Conservation (phyloP, 2,113 vertebrate genomes). For the Anolis carolinensis region DNA sequence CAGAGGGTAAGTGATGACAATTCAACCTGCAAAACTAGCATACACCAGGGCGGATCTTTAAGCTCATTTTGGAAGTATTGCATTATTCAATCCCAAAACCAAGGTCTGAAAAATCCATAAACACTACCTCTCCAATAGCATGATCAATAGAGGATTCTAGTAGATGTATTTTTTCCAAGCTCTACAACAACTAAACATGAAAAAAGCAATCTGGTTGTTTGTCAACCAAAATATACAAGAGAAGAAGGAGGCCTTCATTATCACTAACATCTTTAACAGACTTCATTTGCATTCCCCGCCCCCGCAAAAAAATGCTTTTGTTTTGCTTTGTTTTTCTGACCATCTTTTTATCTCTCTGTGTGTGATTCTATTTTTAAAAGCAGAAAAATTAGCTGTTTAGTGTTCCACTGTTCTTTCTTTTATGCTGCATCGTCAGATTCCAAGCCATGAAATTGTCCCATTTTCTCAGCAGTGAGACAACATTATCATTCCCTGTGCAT, state of each 20-base stretch:
- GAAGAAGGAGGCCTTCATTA: slow-evolving; percentile 24
- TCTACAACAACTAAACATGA: too few species aligned
- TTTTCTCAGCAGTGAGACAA: slow-evolving; percentile 28
- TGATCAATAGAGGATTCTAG: too few species aligned
- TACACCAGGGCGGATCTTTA: too few species aligned
- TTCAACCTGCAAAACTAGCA: too few species aligned
- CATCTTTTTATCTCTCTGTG: neutral
- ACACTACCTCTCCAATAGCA: too few species aligned
- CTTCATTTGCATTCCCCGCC: neutral
- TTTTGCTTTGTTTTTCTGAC: neutral
- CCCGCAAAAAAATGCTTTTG: neutral
- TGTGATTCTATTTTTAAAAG: slow-evolving; percentile 23
- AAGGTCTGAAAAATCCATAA: too few species aligned
- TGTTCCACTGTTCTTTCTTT: slow-evolving; percentile 36
- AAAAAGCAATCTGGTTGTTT: too few species aligned
- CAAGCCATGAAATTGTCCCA: slow-evolving; percentile 35
- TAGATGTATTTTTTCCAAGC: too few species aligned
- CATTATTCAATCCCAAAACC: too few species aligned
- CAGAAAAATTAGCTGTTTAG: slow-evolving; percentile 37
- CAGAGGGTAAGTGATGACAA: too few species aligned
- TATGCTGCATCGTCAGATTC: neutral
- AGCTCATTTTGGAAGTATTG: too few species aligned
- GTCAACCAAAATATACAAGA: neutral
- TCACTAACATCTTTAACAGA: neutral
- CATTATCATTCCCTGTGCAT: slow-evolving; percentile 5